phyloP scores from a whole-genome alignment of 2,113 vertebrate genomes.

The Eubucco bourcierii region DNA sequence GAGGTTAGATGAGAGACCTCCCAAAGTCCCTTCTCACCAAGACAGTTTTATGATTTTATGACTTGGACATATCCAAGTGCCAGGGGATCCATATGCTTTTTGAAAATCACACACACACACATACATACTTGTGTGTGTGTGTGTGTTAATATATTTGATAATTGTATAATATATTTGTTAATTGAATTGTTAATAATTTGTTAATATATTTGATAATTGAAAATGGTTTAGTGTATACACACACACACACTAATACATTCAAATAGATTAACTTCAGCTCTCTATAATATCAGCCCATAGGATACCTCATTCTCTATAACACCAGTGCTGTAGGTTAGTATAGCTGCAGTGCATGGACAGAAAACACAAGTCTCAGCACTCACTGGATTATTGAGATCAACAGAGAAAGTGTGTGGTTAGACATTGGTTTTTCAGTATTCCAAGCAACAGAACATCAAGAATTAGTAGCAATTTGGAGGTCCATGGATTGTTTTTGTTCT shows the following conservation, averaged over 20 bases:
- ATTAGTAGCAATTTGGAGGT: not conserved
- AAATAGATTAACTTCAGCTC: not conserved
- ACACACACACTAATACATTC: not conserved
- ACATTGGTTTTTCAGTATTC: not conserved
- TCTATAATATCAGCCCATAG: not conserved
- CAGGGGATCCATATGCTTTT: not conserved
- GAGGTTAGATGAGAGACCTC: not conserved
- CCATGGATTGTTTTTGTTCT: not conserved
- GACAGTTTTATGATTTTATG: not conserved
- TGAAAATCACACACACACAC: not conserved
- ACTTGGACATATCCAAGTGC: not conserved
- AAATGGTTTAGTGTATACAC: no score
- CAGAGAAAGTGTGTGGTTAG: not conserved
- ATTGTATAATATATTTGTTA: no score
- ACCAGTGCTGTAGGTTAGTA: not conserved
- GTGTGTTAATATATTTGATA: no score
- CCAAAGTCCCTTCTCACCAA: not conserved
- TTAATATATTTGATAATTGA: no score
- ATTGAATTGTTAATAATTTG: no score
- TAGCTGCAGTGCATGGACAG: not conserved
- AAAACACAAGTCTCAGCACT: not conserved
- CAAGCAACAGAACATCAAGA: not conserved
- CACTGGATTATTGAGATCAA: not conserved
- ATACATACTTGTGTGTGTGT: not conserved
- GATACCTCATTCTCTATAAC: not conserved